These are phyloP conservation scores for Pseudomyrmex sp. DNA, from an alignment of 1,140 invertebrate genomes.

Conservation along the genomic window DNA sequence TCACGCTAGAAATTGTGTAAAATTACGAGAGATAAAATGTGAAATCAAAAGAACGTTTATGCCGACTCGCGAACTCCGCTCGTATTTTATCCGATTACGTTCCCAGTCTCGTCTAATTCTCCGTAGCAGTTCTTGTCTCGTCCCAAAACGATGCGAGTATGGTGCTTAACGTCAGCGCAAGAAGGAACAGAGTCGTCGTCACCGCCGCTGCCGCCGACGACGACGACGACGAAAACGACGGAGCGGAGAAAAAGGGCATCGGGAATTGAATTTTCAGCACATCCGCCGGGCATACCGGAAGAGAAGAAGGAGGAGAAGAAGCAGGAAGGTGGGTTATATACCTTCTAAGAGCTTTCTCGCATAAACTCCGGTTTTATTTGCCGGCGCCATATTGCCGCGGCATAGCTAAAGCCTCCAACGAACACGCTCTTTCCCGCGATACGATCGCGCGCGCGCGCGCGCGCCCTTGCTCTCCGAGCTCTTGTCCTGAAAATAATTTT, in stretches of 20 bases:
- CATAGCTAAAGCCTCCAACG: conserved; percentile 47
- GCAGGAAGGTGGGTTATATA: background rate
- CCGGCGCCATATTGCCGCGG: conserved; percentile 63
- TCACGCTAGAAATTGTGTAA: too few species aligned
- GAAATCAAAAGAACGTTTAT: conserved; percentile 8
- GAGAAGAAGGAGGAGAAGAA: background rate
- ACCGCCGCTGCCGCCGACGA: too few species aligned
- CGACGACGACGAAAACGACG: background rate
- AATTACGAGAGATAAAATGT: background rate
- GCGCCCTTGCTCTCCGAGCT: background rate
- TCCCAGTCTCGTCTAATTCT: conserved; percentile 20
- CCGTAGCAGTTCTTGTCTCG: background rate
- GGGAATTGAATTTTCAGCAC: conserved; percentile 69
- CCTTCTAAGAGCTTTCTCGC: conserved; percentile 69
- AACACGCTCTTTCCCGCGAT: conserved; percentile 27
- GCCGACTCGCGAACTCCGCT: background rate
- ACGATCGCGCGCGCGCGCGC: conserved; percentile 11
- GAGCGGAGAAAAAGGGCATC: conserved; percentile 8
- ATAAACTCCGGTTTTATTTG: conserved; percentile 73
- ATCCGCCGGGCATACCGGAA: conserved; percentile 6
- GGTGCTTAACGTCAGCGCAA: conserved; percentile 35
- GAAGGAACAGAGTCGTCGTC: background rate
- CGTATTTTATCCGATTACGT: background rate
- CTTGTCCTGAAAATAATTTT: conserved; percentile 74
- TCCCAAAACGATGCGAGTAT: background rate